A percentile compares a stretch with the other conserved stretches of the same genome.
These are phyloP conservation scores for Melanostigma gelatinosum DNA, from an alignment of 2,113 vertebrate genomes.

Conservation along the genomic window DNA sequence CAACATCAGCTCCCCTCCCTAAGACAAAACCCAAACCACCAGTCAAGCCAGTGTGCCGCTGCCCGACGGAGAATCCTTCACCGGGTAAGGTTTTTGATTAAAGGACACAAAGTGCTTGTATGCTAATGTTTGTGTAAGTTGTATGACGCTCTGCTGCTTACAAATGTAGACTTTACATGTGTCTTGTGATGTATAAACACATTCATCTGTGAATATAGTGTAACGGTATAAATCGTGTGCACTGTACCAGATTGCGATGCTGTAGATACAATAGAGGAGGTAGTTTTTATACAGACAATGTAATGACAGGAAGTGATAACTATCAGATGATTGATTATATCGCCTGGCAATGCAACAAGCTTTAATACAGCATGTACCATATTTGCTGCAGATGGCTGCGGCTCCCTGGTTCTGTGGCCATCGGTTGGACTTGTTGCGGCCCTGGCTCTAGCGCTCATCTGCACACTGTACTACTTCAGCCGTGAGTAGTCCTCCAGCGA, in stretches of 20 bases:
- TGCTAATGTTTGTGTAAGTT: neutral
- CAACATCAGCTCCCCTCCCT: conserved; percentile 21
- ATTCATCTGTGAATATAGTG: accelerated
- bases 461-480: conserved; percentile 80
- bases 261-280: neutral
- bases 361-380: neutral
- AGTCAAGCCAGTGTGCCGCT: conserved; percentile 19
- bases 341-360: neutral
- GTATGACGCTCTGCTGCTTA: neutral
- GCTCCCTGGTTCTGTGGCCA: conserved; percentile 70
- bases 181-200: neutral
- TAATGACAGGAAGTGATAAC: neutral
- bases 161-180: neutral
- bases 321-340: neutral
- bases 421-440: conserved; percentile 58
- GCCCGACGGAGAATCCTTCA: neutral
- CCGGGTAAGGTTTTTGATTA: conserved; percentile 26
- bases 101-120: neutral
- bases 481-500: conserved; percentile 68
- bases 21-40: neutral
- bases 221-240: neutral
- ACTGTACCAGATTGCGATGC: neutral
- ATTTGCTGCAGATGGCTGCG: conserved; percentile 62
- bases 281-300: neutral
- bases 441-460: conserved; percentile 60